Base-by-base conservation (phyloP, 2,113 vertebrate genomes). In the Pluvianellus socialis region DNA sequence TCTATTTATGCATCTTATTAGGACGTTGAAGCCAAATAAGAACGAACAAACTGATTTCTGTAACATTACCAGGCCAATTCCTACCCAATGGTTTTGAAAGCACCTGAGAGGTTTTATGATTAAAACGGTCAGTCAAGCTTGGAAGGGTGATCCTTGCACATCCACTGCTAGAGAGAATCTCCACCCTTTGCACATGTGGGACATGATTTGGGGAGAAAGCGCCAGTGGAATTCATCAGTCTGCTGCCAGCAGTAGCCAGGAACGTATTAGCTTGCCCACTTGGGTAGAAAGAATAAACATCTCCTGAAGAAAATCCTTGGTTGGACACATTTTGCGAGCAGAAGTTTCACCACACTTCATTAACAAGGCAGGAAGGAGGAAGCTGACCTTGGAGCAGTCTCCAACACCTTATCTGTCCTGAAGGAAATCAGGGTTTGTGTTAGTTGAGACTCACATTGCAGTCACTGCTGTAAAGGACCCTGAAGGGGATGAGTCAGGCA, bases 51-150 rank as follows among this genome's bases (percentile, higher is more conserved):
- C 10, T 22, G 14, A 61, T 52, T 67, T 53, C 44, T 61, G 12
- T 58, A 44, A 44, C 0, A 1, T 45, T 50, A 65, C 15, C 15
- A 40, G 0, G 1, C 14, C 56, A 47, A 12, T 26, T n/a, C 28
- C 38, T 59, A 40, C 27, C 44, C 45, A 27, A 4, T 12, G n/a
- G 40, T 61, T 75, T 55, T 87, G 28, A 63, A 65, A 63, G 50
- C 18, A 22, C 35, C 22, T 22, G 61, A n/a, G 47, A 49, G 26
- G 62, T 58, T 76, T 92, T 77, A 38, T n/a, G 38, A 47, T 16
- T 71, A 47, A 52, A 45, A 58, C 20, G 23, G 23, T 19, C 66
- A 76, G 32, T 23, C 15, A 42, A 15, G 26, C 35, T 44, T 38
- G 13, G 62, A 50, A 70, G 27, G 32, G 32, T 87, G 35, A 70